phyloP scores from a whole-genome alignment of 2,797 vertebrate species.

The Xiphorhynchus erythropygius region DNA sequence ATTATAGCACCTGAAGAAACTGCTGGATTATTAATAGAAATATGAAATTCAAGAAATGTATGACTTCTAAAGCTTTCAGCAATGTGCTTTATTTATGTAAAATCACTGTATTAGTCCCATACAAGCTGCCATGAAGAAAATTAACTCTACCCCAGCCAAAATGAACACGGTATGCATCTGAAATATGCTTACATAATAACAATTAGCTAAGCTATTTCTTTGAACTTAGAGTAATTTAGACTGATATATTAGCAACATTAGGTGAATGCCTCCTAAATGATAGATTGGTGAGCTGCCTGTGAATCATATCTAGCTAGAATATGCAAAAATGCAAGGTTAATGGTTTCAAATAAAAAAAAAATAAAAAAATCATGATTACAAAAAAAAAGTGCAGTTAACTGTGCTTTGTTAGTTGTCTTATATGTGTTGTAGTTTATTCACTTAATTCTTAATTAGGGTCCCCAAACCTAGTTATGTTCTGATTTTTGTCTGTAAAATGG shows the following conservation, averaged over 20 bases:
- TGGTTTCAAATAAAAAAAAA: background rate
- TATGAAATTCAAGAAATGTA: background rate
- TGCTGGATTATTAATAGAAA: background rate
- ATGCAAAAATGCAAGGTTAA: background rate
- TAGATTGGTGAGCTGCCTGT: background rate
- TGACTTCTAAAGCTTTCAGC: background rate
- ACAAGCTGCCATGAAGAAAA: background rate
- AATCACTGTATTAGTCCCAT: background rate
- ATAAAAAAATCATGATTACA: background rate
- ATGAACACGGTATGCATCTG: background rate
- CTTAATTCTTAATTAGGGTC: background rate
- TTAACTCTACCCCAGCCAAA: background rate
- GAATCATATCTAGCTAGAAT: background rate
- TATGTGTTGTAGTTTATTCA: background rate
- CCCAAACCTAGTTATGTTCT: background rate
- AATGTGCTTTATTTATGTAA: background rate
- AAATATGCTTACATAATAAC: background rate
- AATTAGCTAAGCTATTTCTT: background rate
- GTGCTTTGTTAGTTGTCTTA: background rate
- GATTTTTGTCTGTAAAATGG: background rate
- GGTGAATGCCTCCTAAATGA: background rate
- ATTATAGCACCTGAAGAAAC: background rate
- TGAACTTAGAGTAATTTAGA: background rate
- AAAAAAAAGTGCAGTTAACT: fast-evolving
- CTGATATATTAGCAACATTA: background rate